Evolutionary conservation across 2,113 vertebrate species (phyloP).

Genomic region (Cyanocitta stelleri): DNA sequence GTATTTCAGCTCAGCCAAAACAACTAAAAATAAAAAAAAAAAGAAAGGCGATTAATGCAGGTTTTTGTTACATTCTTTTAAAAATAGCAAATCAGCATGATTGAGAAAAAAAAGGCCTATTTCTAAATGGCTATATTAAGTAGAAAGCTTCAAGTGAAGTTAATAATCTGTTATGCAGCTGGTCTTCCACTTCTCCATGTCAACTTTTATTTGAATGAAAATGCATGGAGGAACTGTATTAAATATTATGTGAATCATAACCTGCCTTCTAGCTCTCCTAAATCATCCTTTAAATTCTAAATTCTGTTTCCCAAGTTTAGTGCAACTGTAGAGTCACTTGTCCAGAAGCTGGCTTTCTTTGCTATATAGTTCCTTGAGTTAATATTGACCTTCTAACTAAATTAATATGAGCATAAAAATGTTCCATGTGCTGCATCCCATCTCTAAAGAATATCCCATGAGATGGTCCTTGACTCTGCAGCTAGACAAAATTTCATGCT

Average conservation of each 20-base stretch:
- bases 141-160: neutral
- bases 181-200: neutral
- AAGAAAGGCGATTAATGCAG: rapidly evolving
- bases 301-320: neutral
- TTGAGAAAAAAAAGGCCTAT: neutral
- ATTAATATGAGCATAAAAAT: slow-evolving; percentile 9
- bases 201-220: neutral
- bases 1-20: neutral
- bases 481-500: neutral
- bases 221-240: neutral
- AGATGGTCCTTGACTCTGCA: neutral
- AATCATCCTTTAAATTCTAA: neutral
- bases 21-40: neutral
- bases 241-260: neutral
- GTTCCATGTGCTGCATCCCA: neutral
- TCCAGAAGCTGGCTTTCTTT: neutral
- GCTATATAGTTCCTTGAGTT: neutral
- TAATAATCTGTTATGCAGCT: neutral
- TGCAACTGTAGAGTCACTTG: neutral
- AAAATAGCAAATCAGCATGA: neutral
- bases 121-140: neutral
- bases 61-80: neutral
- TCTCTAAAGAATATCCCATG: neutral
- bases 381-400: slow-evolving; percentile 41
- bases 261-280: neutral